These are phyloP conservation scores for Agriotes lineatus DNA, from an alignment of 2,888 invertebrate species.

Conservation along the genomic window DNA sequence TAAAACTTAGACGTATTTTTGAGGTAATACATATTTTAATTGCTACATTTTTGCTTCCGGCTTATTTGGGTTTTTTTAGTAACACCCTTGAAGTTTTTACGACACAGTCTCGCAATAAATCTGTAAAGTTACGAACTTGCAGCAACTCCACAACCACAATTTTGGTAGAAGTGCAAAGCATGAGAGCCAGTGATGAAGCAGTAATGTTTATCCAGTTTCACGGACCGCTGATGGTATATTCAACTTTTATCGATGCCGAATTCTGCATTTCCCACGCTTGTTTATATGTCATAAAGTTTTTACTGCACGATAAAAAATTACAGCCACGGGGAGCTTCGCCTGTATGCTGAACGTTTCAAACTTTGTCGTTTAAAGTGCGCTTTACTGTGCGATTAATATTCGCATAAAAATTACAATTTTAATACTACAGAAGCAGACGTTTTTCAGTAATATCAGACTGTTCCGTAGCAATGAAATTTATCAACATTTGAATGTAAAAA, in stretches of 20 bases:
- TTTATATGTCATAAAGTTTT: conserved; percentile 17
- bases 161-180: neutral
- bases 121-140: neutral
- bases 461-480: too few species aligned
- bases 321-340: neutral
- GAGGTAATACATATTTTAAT: too few species aligned
- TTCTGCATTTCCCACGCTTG: conserved; percentile 14
- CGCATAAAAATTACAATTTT: neutral
- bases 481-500: too few species aligned
- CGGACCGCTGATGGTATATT: conserved; percentile 1
- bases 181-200: conserved; percentile 6
- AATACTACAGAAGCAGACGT: neutral
- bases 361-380: neutral
- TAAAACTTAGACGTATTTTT: too few species aligned
- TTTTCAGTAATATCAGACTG: too few species aligned
- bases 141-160: neutral
- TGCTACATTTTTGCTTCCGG: too few species aligned
- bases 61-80: too few species aligned
- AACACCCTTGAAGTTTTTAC: too few species aligned
- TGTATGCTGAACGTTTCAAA: neutral
- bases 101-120: too few species aligned
- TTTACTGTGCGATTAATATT: neutral
- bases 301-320: conserved; percentile 12
- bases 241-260: conserved; percentile 5
- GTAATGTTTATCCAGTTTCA: neutral